Evolutionary conservation across 2,797 vertebrate species (phyloP).

Genomic region (Synanceia verrucosa): DNA sequence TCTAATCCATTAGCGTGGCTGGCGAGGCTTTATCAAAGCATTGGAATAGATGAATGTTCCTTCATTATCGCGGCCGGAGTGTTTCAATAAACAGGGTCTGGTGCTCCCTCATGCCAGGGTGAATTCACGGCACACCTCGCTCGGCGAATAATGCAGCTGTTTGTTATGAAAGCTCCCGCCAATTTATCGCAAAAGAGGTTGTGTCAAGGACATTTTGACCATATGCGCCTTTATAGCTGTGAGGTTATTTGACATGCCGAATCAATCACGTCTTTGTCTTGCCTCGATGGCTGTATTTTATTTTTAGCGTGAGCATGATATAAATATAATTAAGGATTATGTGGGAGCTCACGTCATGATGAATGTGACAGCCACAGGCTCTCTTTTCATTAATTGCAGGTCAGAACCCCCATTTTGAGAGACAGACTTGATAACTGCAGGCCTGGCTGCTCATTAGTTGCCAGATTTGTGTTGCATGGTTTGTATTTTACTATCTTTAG

Average conservation of each 20-base stretch:
- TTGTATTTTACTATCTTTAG: conserved; percentile 20
- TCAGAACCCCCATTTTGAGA: conserved; percentile 64
- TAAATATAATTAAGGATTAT: conserved; percentile 42
- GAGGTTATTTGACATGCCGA: conserved; percentile 30
- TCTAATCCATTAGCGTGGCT: conserved; percentile 80
- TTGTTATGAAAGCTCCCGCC: conserved; percentile 48
- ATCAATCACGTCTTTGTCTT: conserved; percentile 46
- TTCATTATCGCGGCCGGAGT: conserved; percentile 73
- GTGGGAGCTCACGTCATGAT: conserved; percentile 28
- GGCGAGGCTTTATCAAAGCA: conserved; percentile 74
- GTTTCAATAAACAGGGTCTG: conserved; percentile 59
- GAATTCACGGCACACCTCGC: conserved; percentile 47
- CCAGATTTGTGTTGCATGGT: background rate
- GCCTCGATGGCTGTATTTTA: conserved; percentile 12
- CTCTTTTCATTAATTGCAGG: conserved; percentile 65
- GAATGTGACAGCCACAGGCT: conserved; percentile 43
- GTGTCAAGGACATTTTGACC: conserved; percentile 62
- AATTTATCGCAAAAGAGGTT: conserved; percentile 57
- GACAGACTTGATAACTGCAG: conserved; percentile 42
- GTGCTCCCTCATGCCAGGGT: conserved; percentile 40
- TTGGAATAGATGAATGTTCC: conserved; percentile 74
- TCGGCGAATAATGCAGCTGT: conserved; percentile 55
- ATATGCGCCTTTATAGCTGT: conserved; percentile 44
- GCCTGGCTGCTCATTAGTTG: conserved; percentile 40
- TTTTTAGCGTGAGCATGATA: conserved; percentile 12